phyloP scores from a whole-genome alignment of 1,140 invertebrate species.

The Drosophila albomicans region DNA sequence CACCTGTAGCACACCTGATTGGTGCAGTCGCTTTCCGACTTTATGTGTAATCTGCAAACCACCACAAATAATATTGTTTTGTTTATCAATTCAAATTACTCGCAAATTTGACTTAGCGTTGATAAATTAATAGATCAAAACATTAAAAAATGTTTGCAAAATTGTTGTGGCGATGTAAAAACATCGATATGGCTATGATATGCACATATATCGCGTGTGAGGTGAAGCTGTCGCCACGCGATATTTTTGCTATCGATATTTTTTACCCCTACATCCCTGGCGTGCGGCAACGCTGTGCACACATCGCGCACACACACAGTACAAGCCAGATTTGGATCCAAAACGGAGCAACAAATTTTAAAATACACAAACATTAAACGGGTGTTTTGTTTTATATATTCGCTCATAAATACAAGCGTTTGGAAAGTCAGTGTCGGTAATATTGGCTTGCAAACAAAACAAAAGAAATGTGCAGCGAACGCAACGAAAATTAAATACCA shows the following conservation, averaged over 20 bases:
- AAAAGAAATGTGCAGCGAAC: constrained; percentile 2
- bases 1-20: too few relatives aligned
- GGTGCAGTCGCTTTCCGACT: too few relatives aligned
- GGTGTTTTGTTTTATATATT: constrained; percentile 3
- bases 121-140: too few relatives aligned
- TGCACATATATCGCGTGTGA: constrained; percentile 9
- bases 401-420: background rate
- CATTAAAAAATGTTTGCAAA: background rate
- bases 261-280: constrained; percentile 52
- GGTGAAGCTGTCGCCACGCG: background rate
- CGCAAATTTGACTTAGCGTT: too few relatives aligned
- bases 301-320: background rate
- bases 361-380: constrained; percentile 18
- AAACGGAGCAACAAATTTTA: constrained; percentile 37
- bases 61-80: too few relatives aligned
- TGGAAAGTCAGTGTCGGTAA: constrained; percentile 36
- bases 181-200: constrained; percentile 22
- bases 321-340: constrained; percentile 52
- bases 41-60: too few relatives aligned
- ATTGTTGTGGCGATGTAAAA: constrained; percentile 5
- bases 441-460: constrained; percentile 1
- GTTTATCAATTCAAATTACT: too few relatives aligned
- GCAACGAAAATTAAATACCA: background rate
- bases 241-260: constrained; percentile 47
- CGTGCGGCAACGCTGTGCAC: constrained; percentile 49